Evolutionary conservation across 2,888 invertebrate genomes (phyloP).

Genomic region (Brachycybe producta): DNA sequence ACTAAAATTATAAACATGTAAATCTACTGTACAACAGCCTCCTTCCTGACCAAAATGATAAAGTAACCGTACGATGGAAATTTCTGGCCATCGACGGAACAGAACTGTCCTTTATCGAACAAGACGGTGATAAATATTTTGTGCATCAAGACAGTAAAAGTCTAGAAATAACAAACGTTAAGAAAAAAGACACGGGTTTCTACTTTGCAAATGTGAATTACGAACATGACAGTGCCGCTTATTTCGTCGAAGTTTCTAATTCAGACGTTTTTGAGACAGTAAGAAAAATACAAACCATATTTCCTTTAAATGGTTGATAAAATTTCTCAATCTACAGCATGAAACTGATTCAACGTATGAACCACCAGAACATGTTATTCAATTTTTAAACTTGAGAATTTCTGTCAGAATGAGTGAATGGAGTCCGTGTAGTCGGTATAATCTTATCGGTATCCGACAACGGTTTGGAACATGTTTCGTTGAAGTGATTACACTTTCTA

Average conservation of each 20-base stretch:
- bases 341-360: background rate
- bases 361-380: constrained; percentile 39
- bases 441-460: constrained; percentile 42
- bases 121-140: constrained; percentile 8
- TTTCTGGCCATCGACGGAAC: constrained; percentile 7
- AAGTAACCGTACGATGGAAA: constrained; percentile 8
- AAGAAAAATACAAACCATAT: constrained; percentile 19
- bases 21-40: constrained; percentile 7
- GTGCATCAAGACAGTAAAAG: background rate
- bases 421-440: constrained; percentile 52
- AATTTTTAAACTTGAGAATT: constrained; percentile 37
- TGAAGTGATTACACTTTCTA: constrained; percentile 21
- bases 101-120: background rate
- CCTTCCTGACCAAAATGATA: constrained; percentile 1
- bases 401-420: constrained; percentile 49
- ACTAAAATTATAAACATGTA: no score
- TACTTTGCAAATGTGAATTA: constrained; percentile 10
- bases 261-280: constrained; percentile 28
- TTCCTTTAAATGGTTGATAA: background rate
- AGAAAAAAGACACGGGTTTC: constrained; percentile 7
- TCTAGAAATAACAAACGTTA: background rate
- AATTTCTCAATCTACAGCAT: background rate
- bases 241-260: constrained; percentile 25
- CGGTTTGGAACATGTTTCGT: constrained; percentile 49
- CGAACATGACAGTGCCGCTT: background rate